Percentiles rank a stretch among this genome's conserved stretches.
Evolutionary conservation across 2,797 vertebrate genomes (phyloP).

Genomic region (Podarcis lilfordi): DNA sequence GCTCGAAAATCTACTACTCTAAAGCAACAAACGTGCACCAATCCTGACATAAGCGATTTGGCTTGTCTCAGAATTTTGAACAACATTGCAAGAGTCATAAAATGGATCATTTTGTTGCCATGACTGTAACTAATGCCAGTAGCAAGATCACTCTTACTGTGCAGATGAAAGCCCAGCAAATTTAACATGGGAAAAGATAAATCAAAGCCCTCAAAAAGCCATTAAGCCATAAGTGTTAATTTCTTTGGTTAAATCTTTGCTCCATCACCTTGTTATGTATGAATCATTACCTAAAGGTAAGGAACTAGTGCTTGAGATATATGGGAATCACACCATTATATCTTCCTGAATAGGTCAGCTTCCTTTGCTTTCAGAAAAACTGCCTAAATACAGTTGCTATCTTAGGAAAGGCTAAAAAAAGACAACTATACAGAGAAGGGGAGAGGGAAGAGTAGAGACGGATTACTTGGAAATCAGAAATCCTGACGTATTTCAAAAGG

Average conservation of each 20-base stretch:
- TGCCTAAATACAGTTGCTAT: slow-evolving; percentile 56
- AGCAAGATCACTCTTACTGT: slow-evolving; percentile 51
- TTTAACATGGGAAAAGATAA: slow-evolving; percentile 73
- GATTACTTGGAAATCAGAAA: slow-evolving; percentile 71
- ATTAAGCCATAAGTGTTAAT: slow-evolving; percentile 76
- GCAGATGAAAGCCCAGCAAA: slow-evolving; percentile 67
- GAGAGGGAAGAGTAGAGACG: background rate
- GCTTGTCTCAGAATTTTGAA: slow-evolving; percentile 39
- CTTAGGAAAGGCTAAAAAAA: slow-evolving; percentile 67
- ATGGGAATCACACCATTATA: slow-evolving; percentile 59
- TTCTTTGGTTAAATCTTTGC: slow-evolving; percentile 76
- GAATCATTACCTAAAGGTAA: slow-evolving; percentile 67
- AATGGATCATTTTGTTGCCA: slow-evolving; percentile 46
- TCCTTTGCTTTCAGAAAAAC: slow-evolving; percentile 69
- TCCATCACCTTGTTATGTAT: slow-evolving; percentile 70
- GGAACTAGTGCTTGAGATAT: slow-evolving; percentile 63
- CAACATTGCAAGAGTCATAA: slow-evolving; percentile 40
- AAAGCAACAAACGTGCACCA: slow-evolving; percentile 19
- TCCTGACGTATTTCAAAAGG: slow-evolving; percentile 74
- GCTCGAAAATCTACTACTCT: slow-evolving; percentile 8
- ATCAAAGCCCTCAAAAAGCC: slow-evolving; percentile 65
- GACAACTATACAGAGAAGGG: slow-evolving; percentile 16
- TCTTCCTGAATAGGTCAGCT: slow-evolving; percentile 64
- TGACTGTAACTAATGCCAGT: slow-evolving; percentile 4
- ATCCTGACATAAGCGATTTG: slow-evolving; percentile 8